Conservation (phyloP, 2,888 invertebrate species). For the Ormia ochracea region DNA sequence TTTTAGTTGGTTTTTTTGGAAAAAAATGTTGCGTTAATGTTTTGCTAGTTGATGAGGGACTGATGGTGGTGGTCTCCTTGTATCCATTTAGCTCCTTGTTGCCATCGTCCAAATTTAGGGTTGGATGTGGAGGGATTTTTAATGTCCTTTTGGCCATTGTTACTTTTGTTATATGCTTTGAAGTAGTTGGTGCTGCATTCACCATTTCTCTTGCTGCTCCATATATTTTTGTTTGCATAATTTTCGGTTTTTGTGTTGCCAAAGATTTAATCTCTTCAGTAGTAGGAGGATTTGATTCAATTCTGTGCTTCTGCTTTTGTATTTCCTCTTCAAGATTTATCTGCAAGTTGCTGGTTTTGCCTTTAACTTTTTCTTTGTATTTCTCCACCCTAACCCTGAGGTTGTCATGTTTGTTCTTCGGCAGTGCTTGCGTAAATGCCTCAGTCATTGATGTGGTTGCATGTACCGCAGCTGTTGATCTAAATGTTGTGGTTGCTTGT, state of each 20-base stretch:
- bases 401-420: not conserved
- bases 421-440: not conserved
- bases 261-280: constrained; percentile 58
- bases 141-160: constrained; percentile 30
- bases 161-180: constrained; percentile 8
- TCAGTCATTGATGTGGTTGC: constrained; percentile 31
- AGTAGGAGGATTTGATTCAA: constrained; percentile 53
- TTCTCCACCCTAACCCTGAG: not conserved
- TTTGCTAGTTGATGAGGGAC: not conserved
- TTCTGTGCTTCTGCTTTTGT: constrained; percentile 49
- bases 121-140: constrained; percentile 60
- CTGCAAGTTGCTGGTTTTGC: constrained; percentile 31
- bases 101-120: constrained; percentile 39
- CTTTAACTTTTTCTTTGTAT: not conserved
- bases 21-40: constrained; percentile 24
- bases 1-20: constrained; percentile 16
- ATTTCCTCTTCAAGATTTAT: constrained; percentile 58
- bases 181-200: not conserved
- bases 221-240: constrained; percentile 60
- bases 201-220: not conserved
- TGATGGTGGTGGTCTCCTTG: constrained; percentile 6
- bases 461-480: constrained; percentile 28
- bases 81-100: constrained; percentile 27
- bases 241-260: constrained; percentile 36
- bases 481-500: constrained; percentile 58